Evolutionary conservation across 2,113 vertebrate genomes (phyloP).

Genomic region (Leiothrix lutea): DNA sequence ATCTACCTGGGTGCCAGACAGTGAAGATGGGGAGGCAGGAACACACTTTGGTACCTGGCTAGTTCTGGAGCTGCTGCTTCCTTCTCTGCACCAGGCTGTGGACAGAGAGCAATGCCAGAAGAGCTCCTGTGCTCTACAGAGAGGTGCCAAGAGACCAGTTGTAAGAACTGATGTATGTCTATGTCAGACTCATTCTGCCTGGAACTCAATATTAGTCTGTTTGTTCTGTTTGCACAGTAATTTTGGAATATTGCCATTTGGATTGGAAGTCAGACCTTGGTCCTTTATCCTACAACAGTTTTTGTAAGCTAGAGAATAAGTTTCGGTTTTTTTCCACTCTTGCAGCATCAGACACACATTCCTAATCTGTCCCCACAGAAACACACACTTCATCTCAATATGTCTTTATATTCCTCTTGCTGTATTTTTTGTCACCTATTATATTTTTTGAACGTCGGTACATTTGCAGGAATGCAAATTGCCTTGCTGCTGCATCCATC

Average conservation of each 20-base stretch:
- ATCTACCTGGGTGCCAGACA: not conserved
- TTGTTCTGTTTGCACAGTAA: not conserved
- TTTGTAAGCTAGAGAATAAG: not conserved
- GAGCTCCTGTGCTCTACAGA: not conserved
- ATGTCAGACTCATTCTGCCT: not conserved
- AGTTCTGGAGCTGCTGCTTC: not conserved
- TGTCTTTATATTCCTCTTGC: not conserved
- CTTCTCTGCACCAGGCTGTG: not conserved
- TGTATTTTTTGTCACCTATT: not conserved
- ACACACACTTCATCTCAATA: not conserved
- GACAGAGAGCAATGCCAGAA: not conserved
- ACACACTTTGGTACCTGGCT: not conserved
- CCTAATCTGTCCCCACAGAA: not conserved
- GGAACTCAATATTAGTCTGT: not conserved
- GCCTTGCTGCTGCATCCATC: not conserved
- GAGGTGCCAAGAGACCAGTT: not conserved
- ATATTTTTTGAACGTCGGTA: not conserved
- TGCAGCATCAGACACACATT: not conserved
- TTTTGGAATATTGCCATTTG: not conserved
- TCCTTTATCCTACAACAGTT: not conserved
- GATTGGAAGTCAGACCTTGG: not conserved
- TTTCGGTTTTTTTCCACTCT: not conserved
- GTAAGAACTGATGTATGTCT: not conserved
- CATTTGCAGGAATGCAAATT: not conserved
- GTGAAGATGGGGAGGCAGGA: not conserved